Percentiles rank a stretch among this genome's conserved stretches.
phyloP scores from a whole-genome alignment of 2,797 vertebrate genomes.

The Catamblyrhynchus diadema region DNA sequence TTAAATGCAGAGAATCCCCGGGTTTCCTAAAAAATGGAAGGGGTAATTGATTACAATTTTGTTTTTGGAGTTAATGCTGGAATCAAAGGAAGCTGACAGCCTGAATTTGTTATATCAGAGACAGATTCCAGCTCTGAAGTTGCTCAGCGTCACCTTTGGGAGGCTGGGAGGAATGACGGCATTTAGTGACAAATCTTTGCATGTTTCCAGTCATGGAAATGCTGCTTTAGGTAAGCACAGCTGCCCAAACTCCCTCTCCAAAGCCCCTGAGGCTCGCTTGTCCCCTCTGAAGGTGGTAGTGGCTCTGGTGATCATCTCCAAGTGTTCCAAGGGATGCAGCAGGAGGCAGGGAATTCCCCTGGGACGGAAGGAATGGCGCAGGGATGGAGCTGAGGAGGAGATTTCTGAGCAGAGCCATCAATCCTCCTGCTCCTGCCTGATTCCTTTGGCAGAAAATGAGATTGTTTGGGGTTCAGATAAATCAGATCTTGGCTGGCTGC shows the following conservation, averaged over 20 bases:
- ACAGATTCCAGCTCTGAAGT: not conserved
- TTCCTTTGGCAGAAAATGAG: not conserved
- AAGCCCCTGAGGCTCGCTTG: not conserved
- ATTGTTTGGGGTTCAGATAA: not conserved
- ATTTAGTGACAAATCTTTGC: not conserved
- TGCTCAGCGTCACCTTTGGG: not conserved
- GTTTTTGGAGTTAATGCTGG: not conserved
- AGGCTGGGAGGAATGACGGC: not conserved
- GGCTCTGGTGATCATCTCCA: not conserved
- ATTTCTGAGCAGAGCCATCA: not conserved
- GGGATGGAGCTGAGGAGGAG: not conserved
- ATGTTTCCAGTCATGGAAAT: accelerated
- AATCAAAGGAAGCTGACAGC: not conserved
- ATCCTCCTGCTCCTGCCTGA: not conserved
- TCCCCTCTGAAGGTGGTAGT: not conserved
- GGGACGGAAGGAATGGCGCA: not conserved
- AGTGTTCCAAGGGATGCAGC: not conserved
- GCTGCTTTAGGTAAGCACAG: not conserved
- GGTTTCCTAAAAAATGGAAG: not conserved
- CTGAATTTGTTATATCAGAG: not conserved
- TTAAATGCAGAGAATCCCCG: not conserved
- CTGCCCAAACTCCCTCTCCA: not conserved
- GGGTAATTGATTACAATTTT: not conserved
- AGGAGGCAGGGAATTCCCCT: not conserved
- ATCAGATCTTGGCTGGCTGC: not conserved